Conservation (phyloP, 1,140 invertebrate species). For the Drosophila pruinosa region DNA sequence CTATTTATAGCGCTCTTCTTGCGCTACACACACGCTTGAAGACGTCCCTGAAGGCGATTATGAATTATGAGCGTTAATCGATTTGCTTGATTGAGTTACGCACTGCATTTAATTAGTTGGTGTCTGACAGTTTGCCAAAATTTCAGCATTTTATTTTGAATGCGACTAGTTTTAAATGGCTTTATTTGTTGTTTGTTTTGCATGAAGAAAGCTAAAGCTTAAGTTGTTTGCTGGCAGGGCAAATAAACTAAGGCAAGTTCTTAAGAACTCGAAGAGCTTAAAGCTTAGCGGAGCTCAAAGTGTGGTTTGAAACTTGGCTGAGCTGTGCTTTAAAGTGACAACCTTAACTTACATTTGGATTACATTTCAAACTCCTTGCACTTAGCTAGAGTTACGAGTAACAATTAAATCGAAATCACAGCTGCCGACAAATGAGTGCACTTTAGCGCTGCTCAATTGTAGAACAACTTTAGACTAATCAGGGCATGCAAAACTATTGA, state of each 20-base stretch:
- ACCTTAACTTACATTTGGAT: background rate
- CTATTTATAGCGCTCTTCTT: conserved; percentile 20
- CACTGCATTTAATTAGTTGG: background rate
- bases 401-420: too few species aligned
- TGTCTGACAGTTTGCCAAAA: background rate
- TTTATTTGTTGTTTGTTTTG: too few species aligned
- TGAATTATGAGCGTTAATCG: background rate
- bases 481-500: background rate
- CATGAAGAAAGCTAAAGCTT: too few species aligned
- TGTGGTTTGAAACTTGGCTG: conserved; percentile 8
- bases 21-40: conserved; percentile 12
- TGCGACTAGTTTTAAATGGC: too few species aligned
- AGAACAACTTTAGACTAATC: background rate
- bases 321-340: background rate
- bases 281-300: background rate
- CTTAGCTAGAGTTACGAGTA: too few species aligned
- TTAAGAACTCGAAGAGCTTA: background rate
- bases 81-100: background rate
- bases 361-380: too few species aligned
- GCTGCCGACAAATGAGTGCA: too few species aligned
- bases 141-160: background rate
- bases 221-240: too few species aligned
- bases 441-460: too few species aligned
- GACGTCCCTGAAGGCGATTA: background rate
- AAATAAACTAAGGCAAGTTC: too few species aligned